Base-by-base conservation (phyloP, 2,113 vertebrate species). In the Melanotaenia duboulayi region DNA sequence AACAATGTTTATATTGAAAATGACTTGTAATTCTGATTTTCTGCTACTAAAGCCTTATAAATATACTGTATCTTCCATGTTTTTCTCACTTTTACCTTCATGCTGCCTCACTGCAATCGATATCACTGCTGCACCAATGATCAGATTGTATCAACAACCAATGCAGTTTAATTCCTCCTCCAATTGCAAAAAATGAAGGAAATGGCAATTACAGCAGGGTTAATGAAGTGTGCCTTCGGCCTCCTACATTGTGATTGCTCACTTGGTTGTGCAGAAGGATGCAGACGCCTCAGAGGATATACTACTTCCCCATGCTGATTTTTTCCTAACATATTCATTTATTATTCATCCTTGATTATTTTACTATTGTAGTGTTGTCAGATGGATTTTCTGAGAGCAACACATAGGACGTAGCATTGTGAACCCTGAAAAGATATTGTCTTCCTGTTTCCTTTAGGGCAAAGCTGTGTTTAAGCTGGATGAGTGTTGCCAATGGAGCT, bases 161-260 rank as follows among this genome's bases (percentile, higher is more conserved):
- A 37, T 44, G 66, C 51, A 40, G 58, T 73, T 76, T 65, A 61
- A 82, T 86, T 32, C 39, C 25, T 25, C 24, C 25, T 35, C 32
- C 24, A 58, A 35, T 58, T 20, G 51, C 58, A 74, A 81, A 86
- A 82, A 66, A 84, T 65, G 82, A 88, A 74, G 70, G 64, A 91
- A 88, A 68, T 71, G 0, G 74, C 80, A 91, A 89, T 91, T 84
- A 89, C 79, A 82, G 22, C 58, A 51, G 66, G 82, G 88, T 91
- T 92, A 91, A 90, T 86, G 74, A 90, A 89, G 80, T 79, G 52
- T 83, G 74, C 66, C 25, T 83, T 81, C 71, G 74, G 66, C 78
- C 86, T 82, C 85, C 88, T 78, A 82, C 76, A 37, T 82, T 66
- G 42, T 56, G 71, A 83, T 90, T 84, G 71, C 73, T 90, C 74